A percentile compares a stretch with the other conserved stretches of the same genome.
Conservation (phyloP, 2,113 vertebrate species). For the Corapipo altera region DNA sequence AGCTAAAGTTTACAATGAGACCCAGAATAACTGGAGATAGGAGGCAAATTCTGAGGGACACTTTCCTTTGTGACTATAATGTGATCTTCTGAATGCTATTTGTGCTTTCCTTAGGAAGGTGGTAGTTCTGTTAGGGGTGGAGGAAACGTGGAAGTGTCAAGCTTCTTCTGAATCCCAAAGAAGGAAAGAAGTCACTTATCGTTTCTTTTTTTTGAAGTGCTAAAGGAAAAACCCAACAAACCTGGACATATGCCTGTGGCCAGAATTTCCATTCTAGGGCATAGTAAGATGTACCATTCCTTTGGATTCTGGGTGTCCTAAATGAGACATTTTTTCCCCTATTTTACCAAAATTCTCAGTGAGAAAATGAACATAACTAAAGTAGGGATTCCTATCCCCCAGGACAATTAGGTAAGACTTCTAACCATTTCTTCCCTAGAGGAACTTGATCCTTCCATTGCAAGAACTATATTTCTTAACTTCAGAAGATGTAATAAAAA, state of each 20-base stretch:
- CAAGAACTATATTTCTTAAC: background rate
- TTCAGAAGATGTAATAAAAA: background rate
- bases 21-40: background rate
- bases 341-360: background rate
- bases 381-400: background rate
- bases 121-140: background rate
- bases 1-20: background rate
- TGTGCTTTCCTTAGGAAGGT: background rate
- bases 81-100: background rate
- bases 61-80: background rate
- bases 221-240: background rate
- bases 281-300: background rate
- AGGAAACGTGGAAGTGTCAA: background rate
- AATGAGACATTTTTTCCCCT: background rate
- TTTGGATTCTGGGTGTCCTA: background rate
- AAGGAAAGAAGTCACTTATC: background rate
- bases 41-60: background rate
- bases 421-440: background rate
- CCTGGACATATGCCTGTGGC: no score
- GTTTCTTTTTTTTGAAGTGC: background rate
- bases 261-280: background rate
- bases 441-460: background rate
- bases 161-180: background rate
- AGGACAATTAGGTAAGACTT: background rate
- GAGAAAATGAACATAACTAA: background rate